These are phyloP conservation scores for Perognathus longimembris DNA, from an alignment of 2,113 vertebrate species.

Conservation along the genomic window DNA sequence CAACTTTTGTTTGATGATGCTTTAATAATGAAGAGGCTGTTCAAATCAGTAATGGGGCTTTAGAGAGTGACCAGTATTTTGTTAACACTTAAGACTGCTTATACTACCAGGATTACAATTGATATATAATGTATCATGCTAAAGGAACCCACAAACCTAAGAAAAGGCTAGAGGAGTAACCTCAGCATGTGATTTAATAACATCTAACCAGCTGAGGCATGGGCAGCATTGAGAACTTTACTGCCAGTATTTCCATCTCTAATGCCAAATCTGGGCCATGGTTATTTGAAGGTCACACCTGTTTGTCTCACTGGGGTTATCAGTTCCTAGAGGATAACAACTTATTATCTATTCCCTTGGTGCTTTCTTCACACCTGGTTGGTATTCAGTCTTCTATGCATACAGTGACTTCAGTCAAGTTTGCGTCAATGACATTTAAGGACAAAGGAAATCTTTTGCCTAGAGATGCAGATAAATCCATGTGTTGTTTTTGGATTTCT, in stretches of 20 bases:
- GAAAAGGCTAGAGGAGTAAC: slow-evolving; percentile 32
- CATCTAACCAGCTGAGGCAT: slow-evolving; percentile 12
- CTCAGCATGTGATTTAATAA: slow-evolving; percentile 1
- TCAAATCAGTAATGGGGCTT: slow-evolving; percentile 60
- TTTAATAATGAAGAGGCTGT: slow-evolving; percentile 72
- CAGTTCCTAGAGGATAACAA: slow-evolving; percentile 38
- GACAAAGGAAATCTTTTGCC: slow-evolving; percentile 27
- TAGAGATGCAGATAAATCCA: slow-evolving; percentile 15
- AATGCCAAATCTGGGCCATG: slow-evolving; percentile 70
- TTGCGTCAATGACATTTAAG: slow-evolving; percentile 16
- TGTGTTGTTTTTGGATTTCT: slow-evolving; percentile 30
- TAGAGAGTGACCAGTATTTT: slow-evolving; percentile 66
- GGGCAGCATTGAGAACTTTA: slow-evolving; percentile 47
- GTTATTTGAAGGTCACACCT: slow-evolving; percentile 80
- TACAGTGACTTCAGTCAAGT: slow-evolving; percentile 23
- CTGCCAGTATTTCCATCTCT: slow-evolving; percentile 66
- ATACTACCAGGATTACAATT: slow-evolving; percentile 21
- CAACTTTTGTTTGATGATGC: slow-evolving; percentile 73
- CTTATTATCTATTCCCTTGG: slow-evolving; percentile 25
- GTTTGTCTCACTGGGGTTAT: slow-evolving; percentile 66
- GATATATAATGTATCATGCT: not conserved
- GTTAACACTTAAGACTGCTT: slow-evolving; percentile 38
- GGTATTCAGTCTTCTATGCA: slow-evolving; percentile 30
- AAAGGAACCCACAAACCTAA: slow-evolving; percentile 2
- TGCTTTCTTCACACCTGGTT: slow-evolving; percentile 11